Evolutionary conservation across 2,888 invertebrate species (phyloP).

Genomic region (Amphipyra berbera): DNA sequence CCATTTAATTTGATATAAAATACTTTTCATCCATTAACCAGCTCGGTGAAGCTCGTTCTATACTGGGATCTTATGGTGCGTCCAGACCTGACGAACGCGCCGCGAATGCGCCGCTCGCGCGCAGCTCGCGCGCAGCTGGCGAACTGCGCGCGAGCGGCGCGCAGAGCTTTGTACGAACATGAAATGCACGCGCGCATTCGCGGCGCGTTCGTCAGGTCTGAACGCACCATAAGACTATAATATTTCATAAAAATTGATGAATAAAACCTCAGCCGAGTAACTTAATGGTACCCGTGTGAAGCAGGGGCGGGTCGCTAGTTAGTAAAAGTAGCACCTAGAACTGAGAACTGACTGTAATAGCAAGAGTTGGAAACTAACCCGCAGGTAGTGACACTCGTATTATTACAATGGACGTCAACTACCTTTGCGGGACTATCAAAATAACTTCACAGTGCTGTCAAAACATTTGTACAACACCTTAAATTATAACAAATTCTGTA

Average conservation of each 20-base stretch:
- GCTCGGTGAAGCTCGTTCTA: too few species aligned
- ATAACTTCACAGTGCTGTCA: constrained; percentile 39
- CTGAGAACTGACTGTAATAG: constrained; percentile 16
- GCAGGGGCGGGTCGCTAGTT: constrained; percentile 18
- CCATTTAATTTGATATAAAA: too few species aligned
- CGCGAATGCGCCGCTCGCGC: too few species aligned
- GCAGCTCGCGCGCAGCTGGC: too few species aligned
- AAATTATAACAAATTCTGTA: constrained; percentile 42
- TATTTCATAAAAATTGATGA: neutral
- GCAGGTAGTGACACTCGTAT: constrained; percentile 27
- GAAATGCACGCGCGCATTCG: too few species aligned
- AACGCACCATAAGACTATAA: too few species aligned
- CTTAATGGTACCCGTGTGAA: constrained; percentile 5
- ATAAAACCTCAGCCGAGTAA: constrained; percentile 12
- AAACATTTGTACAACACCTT: constrained; percentile 53
- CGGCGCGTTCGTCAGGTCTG: too few species aligned
- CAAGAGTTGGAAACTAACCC: constrained; percentile 39
- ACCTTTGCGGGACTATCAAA: constrained; percentile 42
- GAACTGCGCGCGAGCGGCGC: too few species aligned
- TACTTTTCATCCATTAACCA: too few species aligned
- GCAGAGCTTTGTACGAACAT: too few species aligned
- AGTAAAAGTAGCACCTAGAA: constrained; percentile 27
- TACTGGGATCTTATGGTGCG: too few species aligned
- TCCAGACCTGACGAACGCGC: too few species aligned
- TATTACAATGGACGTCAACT: constrained; percentile 28